Evolutionary conservation across 1,140 invertebrate genomes (phyloP), one percentile per base, ranked within the genome.

Genomic region (Drosophila subpulchrella): DNA sequence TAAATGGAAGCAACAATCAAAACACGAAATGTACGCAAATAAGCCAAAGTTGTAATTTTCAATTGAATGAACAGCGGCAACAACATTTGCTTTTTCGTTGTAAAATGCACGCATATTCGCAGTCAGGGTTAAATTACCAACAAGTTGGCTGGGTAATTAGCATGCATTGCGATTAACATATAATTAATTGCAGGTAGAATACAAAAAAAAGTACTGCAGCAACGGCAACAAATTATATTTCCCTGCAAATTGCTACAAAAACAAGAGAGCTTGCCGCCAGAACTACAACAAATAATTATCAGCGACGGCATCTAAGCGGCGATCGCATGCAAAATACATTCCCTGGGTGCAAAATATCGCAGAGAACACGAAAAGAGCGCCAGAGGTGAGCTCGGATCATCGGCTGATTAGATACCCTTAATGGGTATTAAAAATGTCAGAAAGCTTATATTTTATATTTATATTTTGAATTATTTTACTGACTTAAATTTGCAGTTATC

Each of bases 91-190:
- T 63, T 70, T 51, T 81, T 70, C 30, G 57, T 44, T 77, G 57
- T 76, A 62, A 17, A 62, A 78, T 27, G 72, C 83, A 88, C 84
- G 84, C 84, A 88, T 77, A 89, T 86, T 86, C 58, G 67, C 67
- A 85, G 61, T 90, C 85, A 90, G 85, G 85, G 85, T 90, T 90
- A 76, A 44, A 7, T 50, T 39, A 38, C 38, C 38, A 59, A 41
- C 42, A 15, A 54, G 44, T 41, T 30, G 50, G 36, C 62, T 60
- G 79, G 75, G 56, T 90, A 90, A 90, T 90, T 90, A 90, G 86
- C 81, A 90, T 90, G 85, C 81, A 82, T 60, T 85, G 85, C 78
- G 81, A 90, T 90, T 90, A 90, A 90, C 85, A 90, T 90, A 90
- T 90, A 90, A 90, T 90, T 90, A 90, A 90, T 90, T 90, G 85